Conservation (phyloP, 1,140 invertebrate genomes). For the Platorchestia sp. region DNA sequence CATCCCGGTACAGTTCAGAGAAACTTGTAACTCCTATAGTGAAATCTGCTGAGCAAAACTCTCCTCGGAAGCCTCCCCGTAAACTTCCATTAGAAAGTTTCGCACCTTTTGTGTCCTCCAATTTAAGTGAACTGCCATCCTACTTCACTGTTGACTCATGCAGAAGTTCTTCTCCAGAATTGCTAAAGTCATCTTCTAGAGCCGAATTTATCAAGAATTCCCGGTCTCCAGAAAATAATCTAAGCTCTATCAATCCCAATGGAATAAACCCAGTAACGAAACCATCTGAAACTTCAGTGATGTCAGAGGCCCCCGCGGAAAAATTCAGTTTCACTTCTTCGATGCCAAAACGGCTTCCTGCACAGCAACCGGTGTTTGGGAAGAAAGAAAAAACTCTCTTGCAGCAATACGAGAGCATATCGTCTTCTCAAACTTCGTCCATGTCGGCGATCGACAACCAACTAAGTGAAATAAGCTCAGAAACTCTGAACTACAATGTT, state of each 20-base stretch:
- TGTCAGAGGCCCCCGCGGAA: neutral
- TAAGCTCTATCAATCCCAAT: neutral
- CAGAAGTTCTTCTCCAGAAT: neutral
- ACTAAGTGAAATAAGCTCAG: slow-evolving; percentile 38
- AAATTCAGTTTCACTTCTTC: neutral
- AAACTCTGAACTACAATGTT: neutral
- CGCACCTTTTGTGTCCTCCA: neutral
- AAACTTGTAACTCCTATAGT: neutral
- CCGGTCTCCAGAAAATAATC: neutral
- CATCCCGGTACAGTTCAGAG: neutral
- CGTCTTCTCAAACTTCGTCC: slow-evolving; percentile 24
- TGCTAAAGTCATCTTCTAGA: neutral
- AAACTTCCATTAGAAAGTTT: slow-evolving; percentile 20
- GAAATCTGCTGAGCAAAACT: neutral
- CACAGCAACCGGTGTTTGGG: neutral
- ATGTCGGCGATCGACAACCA: slow-evolving; percentile 28
- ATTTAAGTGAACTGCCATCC: neutral
- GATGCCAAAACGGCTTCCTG: neutral
- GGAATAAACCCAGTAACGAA: neutral
- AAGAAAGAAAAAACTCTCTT: neutral
- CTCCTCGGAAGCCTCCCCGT: neutral
- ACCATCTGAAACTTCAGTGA: neutral
- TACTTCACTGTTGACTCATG: neutral
- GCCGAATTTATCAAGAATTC: neutral
- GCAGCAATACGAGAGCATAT: slow-evolving; percentile 28